These are phyloP conservation scores for Pollicipes pollicipes DNA, from an alignment of 1,140 invertebrate species.

Conservation along the genomic window DNA sequence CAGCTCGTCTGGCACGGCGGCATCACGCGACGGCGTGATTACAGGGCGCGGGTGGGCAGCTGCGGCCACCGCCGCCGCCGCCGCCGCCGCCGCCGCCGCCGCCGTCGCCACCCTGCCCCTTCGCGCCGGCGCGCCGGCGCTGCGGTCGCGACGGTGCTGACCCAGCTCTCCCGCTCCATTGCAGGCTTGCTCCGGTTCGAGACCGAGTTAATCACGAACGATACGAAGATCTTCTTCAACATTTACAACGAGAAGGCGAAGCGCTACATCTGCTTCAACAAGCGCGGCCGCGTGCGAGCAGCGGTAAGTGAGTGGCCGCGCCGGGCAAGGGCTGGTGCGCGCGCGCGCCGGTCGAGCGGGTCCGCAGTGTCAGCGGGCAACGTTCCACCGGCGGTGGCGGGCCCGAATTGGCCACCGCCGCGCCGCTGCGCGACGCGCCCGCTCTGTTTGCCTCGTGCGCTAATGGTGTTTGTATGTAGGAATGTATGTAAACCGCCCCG, in stretches of 20 bases:
- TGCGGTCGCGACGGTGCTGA: no score
- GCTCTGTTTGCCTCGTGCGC: background rate
- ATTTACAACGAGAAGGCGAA: background rate
- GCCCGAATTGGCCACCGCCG: background rate
- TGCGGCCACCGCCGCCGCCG: no score
- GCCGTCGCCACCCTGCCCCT: no score
- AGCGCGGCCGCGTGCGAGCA: no score
- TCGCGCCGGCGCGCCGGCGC: no score
- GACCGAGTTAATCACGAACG: background rate
- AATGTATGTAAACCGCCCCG: background rate
- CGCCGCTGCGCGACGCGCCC: no score
- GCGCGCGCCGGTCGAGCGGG: no score
- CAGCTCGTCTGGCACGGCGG: background rate
- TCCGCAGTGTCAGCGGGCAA: no score
- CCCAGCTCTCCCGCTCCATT: background rate
- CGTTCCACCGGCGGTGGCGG: no score
- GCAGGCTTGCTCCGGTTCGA: background rate
- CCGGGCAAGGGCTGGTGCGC: no score
- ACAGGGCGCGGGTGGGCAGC: background rate
- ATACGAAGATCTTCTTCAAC: background rate
- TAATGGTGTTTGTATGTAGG: slow-evolving; percentile 2
- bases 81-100: no score
- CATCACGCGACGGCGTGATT: background rate
- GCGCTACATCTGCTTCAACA: background rate
- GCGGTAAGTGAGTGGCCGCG: no score